These are phyloP conservation scores for Potamilus streckersoni DNA, from an alignment of 1,140 invertebrate genomes.

Conservation along the genomic window DNA sequence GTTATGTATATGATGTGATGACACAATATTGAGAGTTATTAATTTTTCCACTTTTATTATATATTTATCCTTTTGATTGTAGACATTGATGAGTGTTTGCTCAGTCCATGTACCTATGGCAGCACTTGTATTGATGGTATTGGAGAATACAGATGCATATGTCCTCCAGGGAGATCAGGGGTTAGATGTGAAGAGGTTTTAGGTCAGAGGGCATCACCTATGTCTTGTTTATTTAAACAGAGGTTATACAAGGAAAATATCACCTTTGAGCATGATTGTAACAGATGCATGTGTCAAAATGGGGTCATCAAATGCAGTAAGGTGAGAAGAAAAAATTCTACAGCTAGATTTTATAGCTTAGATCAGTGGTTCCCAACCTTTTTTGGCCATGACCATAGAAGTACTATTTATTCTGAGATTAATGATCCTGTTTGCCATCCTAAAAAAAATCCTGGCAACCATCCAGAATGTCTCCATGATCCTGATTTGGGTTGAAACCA, in stretches of 20 bases:
- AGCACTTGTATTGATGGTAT: constrained; percentile 65
- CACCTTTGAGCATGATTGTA: constrained; percentile 81
- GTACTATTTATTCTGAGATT: not conserved
- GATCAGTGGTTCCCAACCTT: not conserved
- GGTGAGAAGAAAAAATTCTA: constrained; percentile 65
- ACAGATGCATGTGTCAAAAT: constrained; percentile 82
- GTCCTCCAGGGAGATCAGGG: constrained; percentile 77
- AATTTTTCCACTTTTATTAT: not conserved
- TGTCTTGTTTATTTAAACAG: constrained; percentile 72
- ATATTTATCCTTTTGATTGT: constrained; percentile 11
- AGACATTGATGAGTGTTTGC: constrained; percentile 65
- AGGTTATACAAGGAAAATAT: constrained; percentile 74
- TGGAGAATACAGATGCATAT: constrained; percentile 62
- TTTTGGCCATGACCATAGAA: not conserved
- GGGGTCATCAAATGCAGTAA: constrained; percentile 83
- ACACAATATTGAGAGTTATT: not conserved
- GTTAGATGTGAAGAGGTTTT: constrained; percentile 74
- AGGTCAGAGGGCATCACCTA: constrained; percentile 49
- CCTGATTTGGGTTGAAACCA: not conserved
- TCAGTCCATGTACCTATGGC: constrained; percentile 60
- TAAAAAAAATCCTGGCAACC: not conserved
- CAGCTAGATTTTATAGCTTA: not conserved
- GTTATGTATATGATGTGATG: not conserved
- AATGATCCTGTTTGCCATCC: not conserved
- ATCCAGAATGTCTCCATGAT: not conserved